Percentiles rank a stretch among this genome's conserved stretches.
These are phyloP conservation scores for Brachypodius melanocephalos DNA, from an alignment of 2,113 vertebrate species.

Conservation along the genomic window DNA sequence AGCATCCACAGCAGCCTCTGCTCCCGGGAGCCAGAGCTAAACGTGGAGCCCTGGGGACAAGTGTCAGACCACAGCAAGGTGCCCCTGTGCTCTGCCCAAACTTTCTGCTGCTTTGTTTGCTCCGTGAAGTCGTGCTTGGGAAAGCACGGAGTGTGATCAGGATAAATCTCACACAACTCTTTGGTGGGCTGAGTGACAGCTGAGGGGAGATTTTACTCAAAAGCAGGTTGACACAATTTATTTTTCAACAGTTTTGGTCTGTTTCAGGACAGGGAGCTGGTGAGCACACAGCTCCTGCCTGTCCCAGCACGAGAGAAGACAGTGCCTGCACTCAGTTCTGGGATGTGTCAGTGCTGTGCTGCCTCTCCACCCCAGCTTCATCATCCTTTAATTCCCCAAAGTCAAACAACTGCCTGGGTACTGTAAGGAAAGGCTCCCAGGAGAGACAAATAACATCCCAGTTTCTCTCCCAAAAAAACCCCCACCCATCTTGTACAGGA, in stretches of 20 bases:
- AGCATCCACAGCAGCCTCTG: background rate
- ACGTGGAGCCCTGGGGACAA: accelerated
- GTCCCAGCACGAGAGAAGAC: background rate
- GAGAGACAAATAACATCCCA: background rate
- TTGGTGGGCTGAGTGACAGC: accelerated
- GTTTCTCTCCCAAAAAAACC: accelerated
- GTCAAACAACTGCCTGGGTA: background rate
- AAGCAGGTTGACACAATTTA: background rate
- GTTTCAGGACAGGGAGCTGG: background rate
- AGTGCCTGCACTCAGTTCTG: background rate
- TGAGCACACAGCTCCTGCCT: background rate
- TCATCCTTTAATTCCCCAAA: background rate
- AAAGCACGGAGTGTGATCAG: accelerated
- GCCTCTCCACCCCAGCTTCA: background rate
- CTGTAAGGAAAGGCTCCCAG: background rate
- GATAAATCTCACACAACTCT: background rate
- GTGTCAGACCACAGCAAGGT: accelerated
- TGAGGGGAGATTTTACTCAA: background rate
- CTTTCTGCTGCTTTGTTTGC: accelerated
- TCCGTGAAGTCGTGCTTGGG: accelerated
- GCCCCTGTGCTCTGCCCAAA: accelerated
- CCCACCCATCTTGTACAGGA: too few relatives aligned
- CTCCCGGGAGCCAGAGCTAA: background rate
- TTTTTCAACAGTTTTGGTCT: background rate
- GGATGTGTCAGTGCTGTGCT: background rate